phyloP scores from a whole-genome alignment of 2,797 vertebrate genomes.

The Crocidura indochinensis region DNA sequence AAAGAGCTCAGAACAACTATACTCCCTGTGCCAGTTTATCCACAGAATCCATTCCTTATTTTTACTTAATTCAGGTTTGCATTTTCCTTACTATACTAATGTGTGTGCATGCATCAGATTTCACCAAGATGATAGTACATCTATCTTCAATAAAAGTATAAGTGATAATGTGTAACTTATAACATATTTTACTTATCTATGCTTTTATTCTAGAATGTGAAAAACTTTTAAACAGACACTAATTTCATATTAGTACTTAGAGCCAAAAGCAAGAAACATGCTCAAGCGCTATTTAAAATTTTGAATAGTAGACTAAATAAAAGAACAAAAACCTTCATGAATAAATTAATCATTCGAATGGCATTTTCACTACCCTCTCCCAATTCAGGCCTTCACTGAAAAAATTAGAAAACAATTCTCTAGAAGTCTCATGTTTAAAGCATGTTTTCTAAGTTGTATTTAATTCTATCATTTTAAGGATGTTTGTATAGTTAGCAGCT shows the following conservation, averaged over 20 bases:
- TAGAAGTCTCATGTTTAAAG: neutral
- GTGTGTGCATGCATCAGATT: neutral
- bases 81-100: neutral
- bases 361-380: neutral
- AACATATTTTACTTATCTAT: conserved; percentile 26
- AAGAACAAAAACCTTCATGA: neutral
- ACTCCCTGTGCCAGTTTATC: conserved; percentile 7
- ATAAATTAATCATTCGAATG: neutral
- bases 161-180: neutral
- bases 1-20: too few relatives aligned
- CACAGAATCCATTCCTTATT: neutral
- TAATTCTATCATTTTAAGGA: conserved; percentile 7
- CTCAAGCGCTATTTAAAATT: conserved; percentile 8
- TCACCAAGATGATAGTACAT: neutral
- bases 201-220: neutral
- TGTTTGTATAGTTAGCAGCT: neutral
- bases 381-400: neutral
- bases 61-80: neutral
- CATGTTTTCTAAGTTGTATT: neutral
- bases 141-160: conserved; percentile 22
- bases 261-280: neutral
- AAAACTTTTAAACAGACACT: neutral
- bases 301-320: neutral
- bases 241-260: conserved; percentile 11
- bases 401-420: neutral